Evolutionary conservation across 2,797 vertebrate genomes (phyloP).

Genomic region (Acanthurus lineatus): DNA sequence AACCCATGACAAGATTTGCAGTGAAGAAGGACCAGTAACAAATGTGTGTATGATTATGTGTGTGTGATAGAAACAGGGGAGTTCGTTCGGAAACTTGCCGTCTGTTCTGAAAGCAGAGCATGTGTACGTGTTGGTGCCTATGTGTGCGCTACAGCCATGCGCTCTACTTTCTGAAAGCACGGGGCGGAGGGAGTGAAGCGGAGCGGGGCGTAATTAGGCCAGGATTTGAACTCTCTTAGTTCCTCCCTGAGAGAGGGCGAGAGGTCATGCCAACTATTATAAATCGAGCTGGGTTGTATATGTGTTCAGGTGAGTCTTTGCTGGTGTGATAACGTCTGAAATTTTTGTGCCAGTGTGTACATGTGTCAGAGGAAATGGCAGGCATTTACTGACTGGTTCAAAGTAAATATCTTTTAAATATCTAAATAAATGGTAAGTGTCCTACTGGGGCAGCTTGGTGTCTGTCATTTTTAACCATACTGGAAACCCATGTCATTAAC

Average conservation of each 20-base stretch:
- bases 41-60: constrained; percentile 10
- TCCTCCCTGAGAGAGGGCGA: constrained; percentile 77
- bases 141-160: constrained; percentile 55
- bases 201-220: constrained; percentile 84
- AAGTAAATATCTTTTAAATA: constrained; percentile 68
- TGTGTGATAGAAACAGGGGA: constrained; percentile 56
- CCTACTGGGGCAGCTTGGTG: not conserved
- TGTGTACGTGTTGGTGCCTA: constrained; percentile 31
- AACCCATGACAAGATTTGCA: constrained; percentile 17
- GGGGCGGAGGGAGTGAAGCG: constrained; percentile 76
- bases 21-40: constrained; percentile 15
- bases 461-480: not conserved
- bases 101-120: constrained; percentile 75
- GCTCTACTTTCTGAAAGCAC: constrained; percentile 83
- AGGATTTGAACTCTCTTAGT: constrained; percentile 86
- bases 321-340: constrained; percentile 43
- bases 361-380: constrained; percentile 34
- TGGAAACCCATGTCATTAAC: not conserved
- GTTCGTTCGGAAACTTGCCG: constrained; percentile 77
- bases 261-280: constrained; percentile 82
- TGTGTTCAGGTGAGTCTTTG: constrained; percentile 58
- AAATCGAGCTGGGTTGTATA: constrained; percentile 75
- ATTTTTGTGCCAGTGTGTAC: constrained; percentile 30
- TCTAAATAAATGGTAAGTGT: constrained; percentile 25
- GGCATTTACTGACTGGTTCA: constrained; percentile 63